Conservation (phyloP, 2,888 invertebrate species). For the Lacanobia oleracea region DNA sequence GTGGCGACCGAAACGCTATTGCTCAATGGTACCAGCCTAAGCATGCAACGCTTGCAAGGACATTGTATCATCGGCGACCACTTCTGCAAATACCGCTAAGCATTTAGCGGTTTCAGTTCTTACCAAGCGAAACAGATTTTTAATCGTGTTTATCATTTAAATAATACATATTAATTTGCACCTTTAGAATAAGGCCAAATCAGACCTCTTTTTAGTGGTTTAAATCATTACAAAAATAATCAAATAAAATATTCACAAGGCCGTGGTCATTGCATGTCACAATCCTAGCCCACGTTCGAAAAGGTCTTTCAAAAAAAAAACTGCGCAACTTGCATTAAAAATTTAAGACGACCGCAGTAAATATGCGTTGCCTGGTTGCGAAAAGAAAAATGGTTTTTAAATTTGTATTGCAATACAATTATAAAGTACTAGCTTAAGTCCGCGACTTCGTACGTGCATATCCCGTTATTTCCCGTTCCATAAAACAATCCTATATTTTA, state of each 20-base stretch:
- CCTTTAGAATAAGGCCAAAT: constrained; percentile 46
- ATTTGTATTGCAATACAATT: constrained; percentile 58
- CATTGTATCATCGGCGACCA: constrained; percentile 70
- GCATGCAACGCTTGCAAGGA: constrained; percentile 79
- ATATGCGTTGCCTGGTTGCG: constrained; percentile 69
- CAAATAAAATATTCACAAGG: constrained; percentile 68
- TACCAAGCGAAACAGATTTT: constrained; percentile 8
- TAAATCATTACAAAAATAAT: constrained; percentile 44
- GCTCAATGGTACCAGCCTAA: constrained; percentile 78
- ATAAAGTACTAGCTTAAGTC: too few species aligned
- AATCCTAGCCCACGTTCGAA: constrained; percentile 73
- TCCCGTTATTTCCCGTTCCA: too few species aligned
- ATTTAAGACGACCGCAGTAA: constrained; percentile 68
- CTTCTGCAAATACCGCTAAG: constrained; percentile 62
- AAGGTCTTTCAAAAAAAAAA: constrained; percentile 66
- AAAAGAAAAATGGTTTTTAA: constrained; percentile 64
- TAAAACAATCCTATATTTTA: too few species aligned
- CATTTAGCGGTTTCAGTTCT: constrained; percentile 23
- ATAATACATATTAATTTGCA: constrained; percentile 51
- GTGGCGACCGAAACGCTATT: constrained; percentile 82
- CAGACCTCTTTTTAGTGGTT: constrained; percentile 18
- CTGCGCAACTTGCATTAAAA: constrained; percentile 75
- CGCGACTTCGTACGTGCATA: too few species aligned
- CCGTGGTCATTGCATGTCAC: constrained; percentile 74
- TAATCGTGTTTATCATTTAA: constrained; percentile 29